These are phyloP conservation scores for Drosophila persimilis DNA, from an alignment of 1,140 invertebrate species.

Conservation along the genomic window DNA sequence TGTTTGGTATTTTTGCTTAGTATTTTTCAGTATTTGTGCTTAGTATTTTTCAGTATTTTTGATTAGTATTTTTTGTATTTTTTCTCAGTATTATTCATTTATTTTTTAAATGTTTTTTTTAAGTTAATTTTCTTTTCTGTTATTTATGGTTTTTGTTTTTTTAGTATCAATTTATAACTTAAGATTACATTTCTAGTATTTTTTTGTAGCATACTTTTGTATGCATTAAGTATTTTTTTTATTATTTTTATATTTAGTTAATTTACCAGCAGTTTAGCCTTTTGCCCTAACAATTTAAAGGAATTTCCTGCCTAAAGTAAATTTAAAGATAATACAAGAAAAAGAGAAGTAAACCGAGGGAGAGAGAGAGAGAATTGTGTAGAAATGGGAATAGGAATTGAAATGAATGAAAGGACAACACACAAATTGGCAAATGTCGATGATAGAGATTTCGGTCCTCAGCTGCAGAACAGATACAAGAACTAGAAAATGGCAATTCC, in stretches of 20 bases:
- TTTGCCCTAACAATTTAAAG: constrained; percentile 29
- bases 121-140: too few relatives aligned
- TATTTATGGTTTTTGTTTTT: too few relatives aligned
- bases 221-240: neutral
- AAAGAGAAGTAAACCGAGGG: neutral
- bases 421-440: constrained; percentile 53
- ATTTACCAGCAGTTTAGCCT: constrained; percentile 25
- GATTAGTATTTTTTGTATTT: too few relatives aligned
- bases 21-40: too few relatives aligned
- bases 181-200: neutral
- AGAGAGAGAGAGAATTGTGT: neutral
- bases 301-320: constrained; percentile 7
- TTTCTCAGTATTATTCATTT: too few relatives aligned
- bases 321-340: neutral
- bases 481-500: constrained; percentile 49
- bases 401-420: constrained; percentile 22
- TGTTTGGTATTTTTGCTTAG: too few relatives aligned
- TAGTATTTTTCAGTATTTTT: too few relatives aligned
- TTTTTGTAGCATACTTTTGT: neutral
- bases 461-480: constrained; percentile 33
- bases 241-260: neutral
- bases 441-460: constrained; percentile 20
- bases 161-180: too few relatives aligned
- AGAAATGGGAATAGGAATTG: neutral
- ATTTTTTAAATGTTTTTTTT: too few relatives aligned